A percentile compares a stretch with the other conserved stretches of the same genome.
phyloP scores from a whole-genome alignment of 2,113 vertebrate species.

The Trematomus loennbergii region DNA sequence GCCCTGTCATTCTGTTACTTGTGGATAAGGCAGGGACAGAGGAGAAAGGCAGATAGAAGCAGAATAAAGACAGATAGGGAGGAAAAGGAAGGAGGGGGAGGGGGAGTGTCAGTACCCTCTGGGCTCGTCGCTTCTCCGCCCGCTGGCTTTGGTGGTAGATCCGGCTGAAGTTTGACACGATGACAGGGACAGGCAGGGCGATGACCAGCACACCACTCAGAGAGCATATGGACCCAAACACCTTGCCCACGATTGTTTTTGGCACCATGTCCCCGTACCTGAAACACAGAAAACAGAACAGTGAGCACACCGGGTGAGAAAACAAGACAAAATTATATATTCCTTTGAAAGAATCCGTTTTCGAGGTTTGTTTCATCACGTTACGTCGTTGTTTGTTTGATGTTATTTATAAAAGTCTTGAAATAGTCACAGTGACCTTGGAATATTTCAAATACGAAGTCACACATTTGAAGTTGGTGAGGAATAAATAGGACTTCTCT shows the following conservation, averaged over 20 bases:
- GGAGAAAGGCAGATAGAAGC: conserved; percentile 55
- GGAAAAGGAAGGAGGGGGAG: conserved; percentile 3
- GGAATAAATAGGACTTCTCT: conserved; percentile 78
- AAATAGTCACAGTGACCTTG: conserved; percentile 72
- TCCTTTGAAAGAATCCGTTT: conserved; percentile 1
- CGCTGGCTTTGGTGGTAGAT: conserved; percentile 99
- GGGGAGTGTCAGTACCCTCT: conserved; percentile 87
- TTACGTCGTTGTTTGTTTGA: conserved; percentile 40
- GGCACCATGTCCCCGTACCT: conserved; percentile 99
- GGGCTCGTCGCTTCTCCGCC: conserved; percentile 95
- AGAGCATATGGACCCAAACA: conserved; percentile 98
- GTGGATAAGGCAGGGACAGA: conserved; percentile 67
- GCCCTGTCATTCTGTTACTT: conserved; percentile 68
- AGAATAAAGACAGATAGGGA: conserved; percentile 42
- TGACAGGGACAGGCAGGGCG: conserved; percentile 97
- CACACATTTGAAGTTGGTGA: conserved; percentile 62
- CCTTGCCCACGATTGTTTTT: conserved; percentile 98
- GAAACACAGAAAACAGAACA: conserved; percentile 62
- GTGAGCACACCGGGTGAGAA: conserved; percentile 26
- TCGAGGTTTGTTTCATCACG: conserved; percentile 25
- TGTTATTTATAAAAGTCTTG: conserved; percentile 68
- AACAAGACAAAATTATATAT: not conserved
- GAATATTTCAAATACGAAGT: conserved; percentile 68
- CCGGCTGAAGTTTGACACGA: conserved; percentile 99
- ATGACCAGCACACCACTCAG: conserved; percentile 98